Percentiles rank a stretch among this genome's conserved stretches.
These are phyloP conservation scores for Strix aluco DNA, from an alignment of 2,113 vertebrate genomes.

Conservation along the genomic window DNA sequence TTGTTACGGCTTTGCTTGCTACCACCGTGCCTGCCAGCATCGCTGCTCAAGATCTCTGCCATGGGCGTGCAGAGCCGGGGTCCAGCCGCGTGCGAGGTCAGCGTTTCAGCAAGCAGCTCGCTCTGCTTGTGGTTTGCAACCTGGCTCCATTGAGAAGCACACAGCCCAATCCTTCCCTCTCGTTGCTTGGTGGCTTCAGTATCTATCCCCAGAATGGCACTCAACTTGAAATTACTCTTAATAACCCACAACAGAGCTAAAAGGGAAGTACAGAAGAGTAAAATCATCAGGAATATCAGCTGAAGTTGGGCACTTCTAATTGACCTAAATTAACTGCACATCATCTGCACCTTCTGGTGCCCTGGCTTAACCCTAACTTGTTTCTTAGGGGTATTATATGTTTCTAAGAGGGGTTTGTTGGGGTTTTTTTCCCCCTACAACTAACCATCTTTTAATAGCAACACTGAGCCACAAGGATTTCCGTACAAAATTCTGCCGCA, in stretches of 20 bases:
- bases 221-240: background rate
- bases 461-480: background rate
- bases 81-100: accelerated
- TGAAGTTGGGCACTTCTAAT: background rate
- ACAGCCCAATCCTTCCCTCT: background rate
- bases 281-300: background rate
- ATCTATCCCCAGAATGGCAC: background rate
- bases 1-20: background rate
- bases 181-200: accelerated
- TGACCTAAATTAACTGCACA: background rate
- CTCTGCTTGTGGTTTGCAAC: accelerated
- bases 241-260: background rate
- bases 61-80: background rate
- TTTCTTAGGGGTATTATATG: background rate
- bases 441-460: background rate
- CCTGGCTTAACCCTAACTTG: background rate
- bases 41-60: background rate
- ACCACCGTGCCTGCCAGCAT: accelerated
- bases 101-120: background rate
- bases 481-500: background rate
- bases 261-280: background rate
- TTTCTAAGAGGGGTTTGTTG: background rate
- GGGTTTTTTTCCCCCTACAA: accelerated
- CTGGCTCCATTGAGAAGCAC: background rate
- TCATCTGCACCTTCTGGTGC: background rate